These are phyloP conservation scores for Adela reaumurella DNA, from an alignment of 2,888 invertebrate species.

Conservation along the genomic window DNA sequence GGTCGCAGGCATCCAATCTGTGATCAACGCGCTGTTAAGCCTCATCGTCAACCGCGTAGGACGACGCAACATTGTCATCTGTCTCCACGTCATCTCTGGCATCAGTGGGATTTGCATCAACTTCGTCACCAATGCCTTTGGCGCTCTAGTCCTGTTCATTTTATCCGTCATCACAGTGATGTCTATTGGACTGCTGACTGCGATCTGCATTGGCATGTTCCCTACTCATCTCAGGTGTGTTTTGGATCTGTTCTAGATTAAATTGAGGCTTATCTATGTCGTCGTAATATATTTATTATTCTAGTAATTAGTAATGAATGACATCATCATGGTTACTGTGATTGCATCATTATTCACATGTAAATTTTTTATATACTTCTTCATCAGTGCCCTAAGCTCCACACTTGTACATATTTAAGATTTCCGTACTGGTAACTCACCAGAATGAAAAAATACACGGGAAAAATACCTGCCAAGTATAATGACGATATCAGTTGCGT, in stretches of 20 bases:
- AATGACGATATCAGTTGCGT: too few relatives aligned
- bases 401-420: too few relatives aligned
- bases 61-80: constrained; percentile 48
- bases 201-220: constrained; percentile 51
- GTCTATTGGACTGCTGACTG: constrained; percentile 43
- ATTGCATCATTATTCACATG: background rate
- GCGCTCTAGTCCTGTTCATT: constrained; percentile 50
- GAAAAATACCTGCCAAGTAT: too few relatives aligned
- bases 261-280: constrained; percentile 34
- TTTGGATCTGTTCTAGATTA: too few relatives aligned
- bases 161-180: constrained; percentile 36
- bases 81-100: constrained; percentile 41
- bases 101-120: constrained; percentile 54
- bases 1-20: constrained; percentile 23
- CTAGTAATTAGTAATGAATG: background rate
- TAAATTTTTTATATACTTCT: background rate
- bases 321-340: background rate
- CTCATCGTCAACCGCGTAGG: constrained; percentile 52
- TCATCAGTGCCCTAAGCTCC: background rate
- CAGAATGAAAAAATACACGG: too few relatives aligned
- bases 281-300: constrained; percentile 20
- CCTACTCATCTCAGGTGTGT: constrained; percentile 42
- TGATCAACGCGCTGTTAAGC: constrained; percentile 27
- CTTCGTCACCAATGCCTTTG: constrained; percentile 53
- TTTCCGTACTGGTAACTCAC: too few relatives aligned